Conservation (phyloP, 2,797 vertebrate species). For the Galagoides demidoff region DNA sequence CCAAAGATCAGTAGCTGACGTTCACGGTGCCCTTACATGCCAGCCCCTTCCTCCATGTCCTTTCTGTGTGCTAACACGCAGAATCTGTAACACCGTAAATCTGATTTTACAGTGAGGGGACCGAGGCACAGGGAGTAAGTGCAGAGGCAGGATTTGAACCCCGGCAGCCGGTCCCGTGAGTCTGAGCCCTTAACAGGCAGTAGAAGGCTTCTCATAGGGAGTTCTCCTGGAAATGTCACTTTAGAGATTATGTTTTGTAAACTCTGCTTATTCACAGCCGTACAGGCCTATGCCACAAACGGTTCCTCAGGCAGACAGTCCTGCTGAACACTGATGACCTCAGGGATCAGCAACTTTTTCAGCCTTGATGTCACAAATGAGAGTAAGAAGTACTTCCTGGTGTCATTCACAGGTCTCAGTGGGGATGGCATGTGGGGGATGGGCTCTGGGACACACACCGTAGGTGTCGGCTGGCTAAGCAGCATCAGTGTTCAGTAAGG, state of each 20-base stretch:
- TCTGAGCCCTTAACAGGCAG: background rate
- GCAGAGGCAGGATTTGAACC: background rate
- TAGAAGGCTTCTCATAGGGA: background rate
- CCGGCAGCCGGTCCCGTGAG: background rate
- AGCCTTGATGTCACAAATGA: background rate
- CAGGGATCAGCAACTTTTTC: background rate
- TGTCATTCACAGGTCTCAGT: background rate
- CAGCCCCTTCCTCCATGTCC: background rate
- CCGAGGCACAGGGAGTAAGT: slow-evolving; percentile 7
- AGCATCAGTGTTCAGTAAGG: background rate
- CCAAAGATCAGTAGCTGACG: background rate
- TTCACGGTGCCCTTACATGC: background rate
- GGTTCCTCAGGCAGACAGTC: background rate
- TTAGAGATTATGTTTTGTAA: slow-evolving; percentile 44
- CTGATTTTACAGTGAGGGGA: slow-evolving; percentile 8
- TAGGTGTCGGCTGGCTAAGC: background rate
- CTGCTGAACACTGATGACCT: background rate
- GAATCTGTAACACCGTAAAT: background rate
- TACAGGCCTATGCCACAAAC: no score
- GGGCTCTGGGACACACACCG: background rate
- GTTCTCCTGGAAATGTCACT: background rate
- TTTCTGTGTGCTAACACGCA: background rate
- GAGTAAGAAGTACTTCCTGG: background rate
- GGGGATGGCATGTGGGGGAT: background rate
- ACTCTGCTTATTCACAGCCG: background rate